Base-by-base conservation (phyloP, 35 echinoderm and acorn worm genomes). In the Stichopus chloronotus region DNA sequence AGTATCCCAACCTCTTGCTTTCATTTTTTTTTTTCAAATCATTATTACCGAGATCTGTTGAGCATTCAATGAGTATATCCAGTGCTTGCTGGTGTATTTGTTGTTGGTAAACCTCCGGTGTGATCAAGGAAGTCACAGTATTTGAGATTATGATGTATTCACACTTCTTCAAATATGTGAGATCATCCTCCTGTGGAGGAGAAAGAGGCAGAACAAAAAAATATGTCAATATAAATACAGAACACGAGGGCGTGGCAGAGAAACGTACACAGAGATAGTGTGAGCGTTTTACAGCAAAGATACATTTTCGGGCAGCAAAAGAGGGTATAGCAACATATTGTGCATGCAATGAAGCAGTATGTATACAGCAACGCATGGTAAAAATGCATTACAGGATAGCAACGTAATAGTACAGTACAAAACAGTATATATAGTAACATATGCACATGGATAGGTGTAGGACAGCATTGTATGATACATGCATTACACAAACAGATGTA, bases 1-100 rank as follows among this genome's bases (percentile, higher is more conserved):
- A 43, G 30, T 43, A 43, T 43, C 30, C 30, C 30, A 43, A 43
- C 30, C 30, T 43, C 30, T 43, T 43, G 30, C 30, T 43, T 43
- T 43, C 30, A 43, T 43, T 43, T 43, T 43, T 43, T 43, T 43
- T 43, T 43, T n/a, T n/a, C n/a, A n/a, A n/a, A 25, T 80, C 4
- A 80, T 80, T 14, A 53, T 53, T 20, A 96, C 95, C 92, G 14
- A 83, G 54, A 55, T 83, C 90, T 55, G 57, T 59, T 71, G 93
- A 94, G 22, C 54, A 78, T 25, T 92, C 55, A 10, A 98, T 56
- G 5, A 98, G 78, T 5, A 94, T 68, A 65, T 95, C 94, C 9
- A 98, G 56, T 4, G 92, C 72, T 86, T 98, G 96, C 83, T 92
- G 71, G 13, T 95, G 94, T 0, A 91, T 88, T 60, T 98, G 94